A percentile compares a stretch with the other conserved stretches of the same genome.
phyloP scores from a whole-genome alignment of 2,888 invertebrate genomes.

The Drosophila suboccidentalis region DNA sequence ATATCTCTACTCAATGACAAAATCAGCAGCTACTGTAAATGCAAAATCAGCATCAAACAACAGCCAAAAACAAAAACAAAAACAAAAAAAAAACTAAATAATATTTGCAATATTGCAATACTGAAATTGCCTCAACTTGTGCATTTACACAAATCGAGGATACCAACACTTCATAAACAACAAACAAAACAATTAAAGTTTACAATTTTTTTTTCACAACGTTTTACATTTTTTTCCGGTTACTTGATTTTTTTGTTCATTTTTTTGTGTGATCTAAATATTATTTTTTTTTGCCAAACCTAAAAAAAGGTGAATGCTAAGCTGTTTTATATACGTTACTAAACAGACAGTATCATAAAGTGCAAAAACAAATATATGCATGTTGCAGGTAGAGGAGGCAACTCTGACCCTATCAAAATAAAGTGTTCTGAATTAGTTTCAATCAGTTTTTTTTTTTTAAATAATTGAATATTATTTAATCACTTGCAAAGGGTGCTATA shows the following conservation, averaged over 20 bases:
- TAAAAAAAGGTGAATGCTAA: neutral
- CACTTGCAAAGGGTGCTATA: neutral
- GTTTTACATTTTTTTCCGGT: neutral
- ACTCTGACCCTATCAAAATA: neutral
- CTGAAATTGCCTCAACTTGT: neutral
- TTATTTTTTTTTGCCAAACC: neutral
- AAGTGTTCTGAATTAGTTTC: neutral
- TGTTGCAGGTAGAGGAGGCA: neutral
- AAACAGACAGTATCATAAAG: neutral
- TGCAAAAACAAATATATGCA: neutral
- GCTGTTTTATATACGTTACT: neutral
- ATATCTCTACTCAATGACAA: neutral
- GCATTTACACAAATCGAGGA: neutral
- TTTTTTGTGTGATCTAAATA: neutral
- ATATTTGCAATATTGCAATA: neutral
- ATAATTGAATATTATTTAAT: neutral
- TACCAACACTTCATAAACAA: neutral
- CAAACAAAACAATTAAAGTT: neutral
- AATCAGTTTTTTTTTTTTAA: neutral
- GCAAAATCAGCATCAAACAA: neutral
- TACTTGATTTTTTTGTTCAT: neutral
- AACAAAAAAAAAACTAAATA: neutral
- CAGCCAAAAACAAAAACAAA: neutral
- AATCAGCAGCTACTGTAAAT: neutral
- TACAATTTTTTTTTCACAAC: neutral